Conservation (phyloP, 2,113 vertebrate species). For the Phoenicopterus ruber region DNA sequence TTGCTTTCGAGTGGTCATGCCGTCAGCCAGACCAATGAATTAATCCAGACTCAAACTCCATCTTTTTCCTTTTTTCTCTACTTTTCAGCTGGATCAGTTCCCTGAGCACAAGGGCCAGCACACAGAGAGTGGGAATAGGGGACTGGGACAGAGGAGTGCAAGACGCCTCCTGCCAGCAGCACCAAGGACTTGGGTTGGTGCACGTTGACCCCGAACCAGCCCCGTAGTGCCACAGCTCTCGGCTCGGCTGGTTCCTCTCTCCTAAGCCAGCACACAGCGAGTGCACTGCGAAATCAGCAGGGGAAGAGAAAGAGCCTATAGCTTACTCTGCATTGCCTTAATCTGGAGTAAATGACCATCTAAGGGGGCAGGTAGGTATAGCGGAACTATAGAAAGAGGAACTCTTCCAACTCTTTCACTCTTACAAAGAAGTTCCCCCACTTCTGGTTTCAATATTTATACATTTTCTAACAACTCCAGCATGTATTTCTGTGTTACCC, state of each 20-base stretch:
- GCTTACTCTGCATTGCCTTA: background rate
- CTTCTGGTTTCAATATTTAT: background rate
- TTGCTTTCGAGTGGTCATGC: background rate
- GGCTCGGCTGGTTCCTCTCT: background rate
- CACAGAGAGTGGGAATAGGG: background rate
- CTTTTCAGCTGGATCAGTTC: background rate
- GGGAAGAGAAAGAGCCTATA: background rate
- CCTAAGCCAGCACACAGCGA: accelerated
- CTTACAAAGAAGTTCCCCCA: background rate
- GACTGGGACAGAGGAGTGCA: background rate
- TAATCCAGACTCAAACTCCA: background rate
- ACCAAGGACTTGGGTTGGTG: background rate
- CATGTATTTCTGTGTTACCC: background rate
- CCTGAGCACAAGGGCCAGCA: background rate
- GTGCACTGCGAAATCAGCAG: background rate
- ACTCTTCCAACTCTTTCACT: background rate
- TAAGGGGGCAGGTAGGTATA: background rate
- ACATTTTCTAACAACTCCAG: background rate
- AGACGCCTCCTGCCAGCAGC: background rate
- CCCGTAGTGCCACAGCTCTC: background rate
- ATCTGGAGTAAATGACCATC: background rate
- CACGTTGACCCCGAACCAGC: accelerated
- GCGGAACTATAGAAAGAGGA: background rate
- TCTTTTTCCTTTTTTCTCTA: background rate
- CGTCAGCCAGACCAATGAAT: background rate